Conservation (phyloP, 2,888 invertebrate genomes). For the Zygothrica quintamaculata region DNA sequence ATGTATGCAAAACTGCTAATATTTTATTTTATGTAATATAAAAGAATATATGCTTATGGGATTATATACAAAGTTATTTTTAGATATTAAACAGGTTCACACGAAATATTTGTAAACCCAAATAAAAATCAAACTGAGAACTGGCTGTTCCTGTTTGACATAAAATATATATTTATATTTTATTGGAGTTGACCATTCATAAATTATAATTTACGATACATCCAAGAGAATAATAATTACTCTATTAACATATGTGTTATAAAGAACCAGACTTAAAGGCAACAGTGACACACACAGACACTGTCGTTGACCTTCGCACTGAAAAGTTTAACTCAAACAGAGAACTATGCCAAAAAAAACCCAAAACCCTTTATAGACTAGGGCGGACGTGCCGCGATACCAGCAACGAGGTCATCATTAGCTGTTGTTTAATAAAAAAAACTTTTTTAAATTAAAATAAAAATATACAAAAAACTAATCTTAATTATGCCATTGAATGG, state of each 20-base stretch:
- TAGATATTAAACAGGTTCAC: slow-evolving; percentile 4
- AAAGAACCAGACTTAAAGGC: too few species aligned
- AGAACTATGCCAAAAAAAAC: slow-evolving; percentile 10
- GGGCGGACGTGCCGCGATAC: slow-evolving; percentile 51
- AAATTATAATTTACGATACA: slow-evolving; percentile 2
- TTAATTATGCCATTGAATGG: slow-evolving; percentile 59
- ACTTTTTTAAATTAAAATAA: too few species aligned
- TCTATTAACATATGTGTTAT: slow-evolving; percentile 11
- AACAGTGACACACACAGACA: too few species aligned
- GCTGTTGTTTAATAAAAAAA: slow-evolving; percentile 39
- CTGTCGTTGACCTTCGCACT: not conserved
- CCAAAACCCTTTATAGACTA: slow-evolving; percentile 23
- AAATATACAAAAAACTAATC: slow-evolving; percentile 27
- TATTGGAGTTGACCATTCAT: slow-evolving; percentile 15
- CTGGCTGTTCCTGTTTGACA: slow-evolving; percentile 1
- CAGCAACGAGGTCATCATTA: slow-evolving; percentile 47
- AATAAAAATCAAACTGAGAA: slow-evolving; percentile 5
- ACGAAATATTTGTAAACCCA: not conserved
- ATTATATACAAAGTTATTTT: not conserved
- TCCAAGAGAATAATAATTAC: slow-evolving; percentile 8
- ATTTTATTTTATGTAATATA: too few species aligned
- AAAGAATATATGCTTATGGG: not conserved
- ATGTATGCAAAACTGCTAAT: too few species aligned
- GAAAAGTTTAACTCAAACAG: not conserved
- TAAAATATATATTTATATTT: too few species aligned